These are phyloP conservation scores for Callaeas wilsoni DNA, from an alignment of 2,113 vertebrate genomes.

Conservation along the genomic window DNA sequence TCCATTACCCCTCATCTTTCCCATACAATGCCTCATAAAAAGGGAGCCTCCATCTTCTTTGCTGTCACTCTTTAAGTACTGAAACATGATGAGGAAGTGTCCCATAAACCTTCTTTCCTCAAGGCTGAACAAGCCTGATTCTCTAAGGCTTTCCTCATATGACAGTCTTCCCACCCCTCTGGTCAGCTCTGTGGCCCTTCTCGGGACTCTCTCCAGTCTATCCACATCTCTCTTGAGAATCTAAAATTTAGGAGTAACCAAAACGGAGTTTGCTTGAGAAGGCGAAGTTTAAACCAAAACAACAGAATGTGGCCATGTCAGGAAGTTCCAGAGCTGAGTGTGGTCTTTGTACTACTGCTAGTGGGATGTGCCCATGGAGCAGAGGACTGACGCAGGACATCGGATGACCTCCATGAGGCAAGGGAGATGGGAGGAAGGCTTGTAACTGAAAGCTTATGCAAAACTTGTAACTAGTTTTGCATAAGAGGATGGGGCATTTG, in stretches of 20 bases:
- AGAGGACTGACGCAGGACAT: background rate
- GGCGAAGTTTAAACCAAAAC: background rate
- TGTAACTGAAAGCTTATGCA: background rate
- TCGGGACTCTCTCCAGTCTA: rapidly evolving
- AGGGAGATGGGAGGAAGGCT: background rate
- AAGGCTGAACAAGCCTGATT: background rate
- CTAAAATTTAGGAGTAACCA: background rate
- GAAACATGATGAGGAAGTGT: background rate
- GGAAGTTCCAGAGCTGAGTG: background rate
- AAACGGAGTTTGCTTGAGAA: background rate
- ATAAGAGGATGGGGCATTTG: background rate
- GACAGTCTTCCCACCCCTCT: background rate
- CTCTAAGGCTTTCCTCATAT: background rate
- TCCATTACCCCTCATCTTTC: background rate
- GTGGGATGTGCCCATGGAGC: background rate
- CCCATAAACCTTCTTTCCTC: background rate
- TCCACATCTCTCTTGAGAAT: background rate
- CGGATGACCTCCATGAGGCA: background rate
- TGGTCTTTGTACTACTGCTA: background rate
- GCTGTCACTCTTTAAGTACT: background rate
- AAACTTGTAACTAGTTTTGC: background rate
- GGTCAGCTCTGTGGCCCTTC: background rate
- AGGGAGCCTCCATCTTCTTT: background rate
- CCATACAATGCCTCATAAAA: background rate
- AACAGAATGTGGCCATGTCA: background rate